Conservation (phyloP, 2,888 invertebrate genomes). For the Dryobota labecula region DNA sequence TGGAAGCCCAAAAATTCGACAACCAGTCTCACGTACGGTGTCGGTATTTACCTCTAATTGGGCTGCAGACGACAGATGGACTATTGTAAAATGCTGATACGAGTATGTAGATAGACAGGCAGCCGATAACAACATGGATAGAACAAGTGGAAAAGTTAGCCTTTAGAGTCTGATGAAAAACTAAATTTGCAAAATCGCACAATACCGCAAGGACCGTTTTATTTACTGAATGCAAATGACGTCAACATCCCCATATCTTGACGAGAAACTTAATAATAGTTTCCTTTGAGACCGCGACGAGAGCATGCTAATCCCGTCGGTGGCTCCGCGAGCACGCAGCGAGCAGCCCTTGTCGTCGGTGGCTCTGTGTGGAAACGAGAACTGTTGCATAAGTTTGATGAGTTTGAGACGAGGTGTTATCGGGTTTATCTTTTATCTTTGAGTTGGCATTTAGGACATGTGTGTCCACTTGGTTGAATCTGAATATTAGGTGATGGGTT, state of each 20-base stretch:
- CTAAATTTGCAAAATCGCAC: conserved; percentile 1
- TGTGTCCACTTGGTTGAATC: background rate
- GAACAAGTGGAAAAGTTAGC: background rate
- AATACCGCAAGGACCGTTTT: conserved; percentile 1
- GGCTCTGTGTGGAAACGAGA: background rate
- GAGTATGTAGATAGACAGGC: no score
- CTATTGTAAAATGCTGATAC: background rate
- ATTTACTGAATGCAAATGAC: conserved; percentile 52
- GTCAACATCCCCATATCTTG: conserved; percentile 26
- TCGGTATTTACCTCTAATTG: conserved; percentile 27
- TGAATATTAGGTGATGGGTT: background rate
- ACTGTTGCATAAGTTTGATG: conserved; percentile 45
- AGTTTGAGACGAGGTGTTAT: conserved; percentile 30
- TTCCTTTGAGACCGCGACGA: conserved; percentile 40
- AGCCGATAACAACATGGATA: background rate
- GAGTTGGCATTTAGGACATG: conserved; percentile 8
- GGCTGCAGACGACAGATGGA: conserved; percentile 22
- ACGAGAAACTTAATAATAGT: conserved; percentile 58
- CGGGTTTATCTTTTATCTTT: conserved; percentile 17
- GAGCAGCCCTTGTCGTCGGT: conserved; percentile 21
- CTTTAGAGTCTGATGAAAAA: conserved; percentile 8
- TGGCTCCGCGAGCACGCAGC: conserved; percentile 42
- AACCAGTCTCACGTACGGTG: background rate
- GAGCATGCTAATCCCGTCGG: conserved; percentile 56
- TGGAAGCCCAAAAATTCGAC: conserved; percentile 1